phyloP scores from a whole-genome alignment of 2,888 invertebrate species.

The Amitus sp. region DNA sequence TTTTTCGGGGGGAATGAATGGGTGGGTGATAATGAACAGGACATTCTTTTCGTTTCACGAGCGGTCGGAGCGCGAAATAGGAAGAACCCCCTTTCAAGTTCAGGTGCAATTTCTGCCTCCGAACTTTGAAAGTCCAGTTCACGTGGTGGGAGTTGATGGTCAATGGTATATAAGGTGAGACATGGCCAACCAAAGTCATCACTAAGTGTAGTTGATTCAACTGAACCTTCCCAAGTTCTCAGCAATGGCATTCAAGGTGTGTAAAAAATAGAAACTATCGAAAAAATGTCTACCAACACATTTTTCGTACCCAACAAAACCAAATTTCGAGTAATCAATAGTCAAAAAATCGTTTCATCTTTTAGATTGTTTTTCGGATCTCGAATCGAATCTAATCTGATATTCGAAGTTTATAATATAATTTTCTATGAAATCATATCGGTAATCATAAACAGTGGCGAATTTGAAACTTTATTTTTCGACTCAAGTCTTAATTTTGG shows the following conservation, averaged over 20 bases:
- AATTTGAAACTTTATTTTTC: too few relatives aligned
- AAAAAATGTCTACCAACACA: background rate
- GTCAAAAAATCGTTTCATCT: too few relatives aligned
- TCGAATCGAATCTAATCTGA: too few relatives aligned
- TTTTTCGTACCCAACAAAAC: background rate
- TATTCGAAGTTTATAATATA: too few relatives aligned
- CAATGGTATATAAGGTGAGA: slow-evolving; percentile 58
- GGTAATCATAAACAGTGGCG: too few relatives aligned
- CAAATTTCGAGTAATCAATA: background rate
- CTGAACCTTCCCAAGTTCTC: slow-evolving; percentile 50
- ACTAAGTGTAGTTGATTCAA: slow-evolving; percentile 57
- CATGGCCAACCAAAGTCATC: slow-evolving; percentile 55
- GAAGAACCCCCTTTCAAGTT: slow-evolving; percentile 44
- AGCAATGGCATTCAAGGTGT: slow-evolving; percentile 64
- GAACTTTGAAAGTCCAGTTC: slow-evolving; percentile 41
- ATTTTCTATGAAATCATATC: too few relatives aligned
- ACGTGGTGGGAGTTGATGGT: slow-evolving; percentile 41
- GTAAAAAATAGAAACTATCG: slow-evolving; percentile 39
- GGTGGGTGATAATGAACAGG: background rate
- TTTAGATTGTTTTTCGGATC: too few relatives aligned
- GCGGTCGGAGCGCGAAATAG: slow-evolving; percentile 25
- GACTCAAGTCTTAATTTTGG: too few relatives aligned
- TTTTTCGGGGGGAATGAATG: background rate
- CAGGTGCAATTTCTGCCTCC: slow-evolving; percentile 43
- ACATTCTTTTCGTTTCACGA: background rate